Percentiles rank a stretch among this genome's conserved stretches.
phyloP scores from a whole-genome alignment of 30 jellyfish, hydroid and myxozoan genomes.

The Chrysaora quinquecirrha region DNA sequence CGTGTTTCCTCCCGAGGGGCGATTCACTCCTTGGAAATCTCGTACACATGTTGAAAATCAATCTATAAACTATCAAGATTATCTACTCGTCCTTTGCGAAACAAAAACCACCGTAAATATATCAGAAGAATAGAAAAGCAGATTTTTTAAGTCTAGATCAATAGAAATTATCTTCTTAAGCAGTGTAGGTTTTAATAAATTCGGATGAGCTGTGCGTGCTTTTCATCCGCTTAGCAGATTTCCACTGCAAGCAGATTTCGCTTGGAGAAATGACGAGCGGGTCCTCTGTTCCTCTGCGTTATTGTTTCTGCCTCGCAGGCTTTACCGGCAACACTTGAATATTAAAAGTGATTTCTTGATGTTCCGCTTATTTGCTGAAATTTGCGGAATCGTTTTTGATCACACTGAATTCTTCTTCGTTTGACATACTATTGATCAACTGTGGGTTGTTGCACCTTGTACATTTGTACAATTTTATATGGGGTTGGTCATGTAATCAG shows the following conservation, averaged over 20 bases:
- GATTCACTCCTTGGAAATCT: too few relatives aligned
- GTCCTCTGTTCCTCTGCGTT: not conserved
- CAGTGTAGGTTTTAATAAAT: slow-evolving; percentile 24
- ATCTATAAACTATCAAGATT: not conserved
- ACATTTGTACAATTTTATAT: too few relatives aligned
- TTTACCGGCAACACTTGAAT: not conserved
- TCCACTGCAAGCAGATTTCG: slow-evolving; percentile 35
- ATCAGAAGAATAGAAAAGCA: not conserved
- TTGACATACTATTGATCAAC: too few relatives aligned
- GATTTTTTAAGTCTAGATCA: slow-evolving; percentile 10
- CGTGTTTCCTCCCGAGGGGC: not conserved
- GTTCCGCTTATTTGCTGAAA: slow-evolving; percentile 2
- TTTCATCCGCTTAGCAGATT: slow-evolving; percentile 69
- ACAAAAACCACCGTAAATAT: not conserved
- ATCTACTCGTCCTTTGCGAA: not conserved
- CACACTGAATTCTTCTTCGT: too few relatives aligned
- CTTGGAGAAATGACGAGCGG: slow-evolving; percentile 6
- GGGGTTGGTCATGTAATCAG: too few relatives aligned
- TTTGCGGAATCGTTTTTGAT: too few relatives aligned
- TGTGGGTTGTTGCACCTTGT: too few relatives aligned
- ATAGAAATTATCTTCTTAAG: slow-evolving; percentile 31
- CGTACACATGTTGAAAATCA: not conserved
- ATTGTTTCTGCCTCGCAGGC: not conserved
- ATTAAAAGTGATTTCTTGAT: not conserved
- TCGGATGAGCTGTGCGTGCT: slow-evolving; percentile 64